These are phyloP conservation scores for Caenorhabditis drosophilae DNA, from an alignment of 2,888 invertebrate species.

Conservation along the genomic window DNA sequence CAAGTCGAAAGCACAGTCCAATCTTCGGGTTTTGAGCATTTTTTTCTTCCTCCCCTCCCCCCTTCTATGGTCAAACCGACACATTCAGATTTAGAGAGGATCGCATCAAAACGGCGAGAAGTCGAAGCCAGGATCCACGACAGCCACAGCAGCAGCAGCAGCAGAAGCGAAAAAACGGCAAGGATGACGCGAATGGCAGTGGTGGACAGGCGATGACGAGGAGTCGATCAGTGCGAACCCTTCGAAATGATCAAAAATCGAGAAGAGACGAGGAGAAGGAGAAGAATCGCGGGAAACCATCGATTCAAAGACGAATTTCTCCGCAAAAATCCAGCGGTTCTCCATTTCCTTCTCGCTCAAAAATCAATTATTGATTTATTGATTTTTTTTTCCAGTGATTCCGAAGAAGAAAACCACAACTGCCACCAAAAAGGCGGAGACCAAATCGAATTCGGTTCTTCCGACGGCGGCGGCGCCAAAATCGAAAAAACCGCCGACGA, in stretches of 20 bases:
- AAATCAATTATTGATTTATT: too few relatives aligned
- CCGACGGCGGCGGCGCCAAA: neutral
- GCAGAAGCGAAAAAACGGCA: too few relatives aligned
- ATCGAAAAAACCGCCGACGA: neutral
- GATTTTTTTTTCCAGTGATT: too few relatives aligned
- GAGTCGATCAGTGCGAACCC: slow-evolving; percentile 20
- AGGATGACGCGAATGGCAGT: neutral
- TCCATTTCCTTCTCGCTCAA: too few relatives aligned
- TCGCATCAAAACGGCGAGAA: slow-evolving; percentile 35
- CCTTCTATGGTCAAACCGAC: neutral
- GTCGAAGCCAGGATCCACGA: slow-evolving; percentile 30
- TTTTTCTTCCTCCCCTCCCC: neutral
- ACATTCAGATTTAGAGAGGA: slow-evolving; percentile 9
- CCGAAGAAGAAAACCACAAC: too few relatives aligned
- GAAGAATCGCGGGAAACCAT: slow-evolving; percentile 1
- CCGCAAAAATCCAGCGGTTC: too few relatives aligned
- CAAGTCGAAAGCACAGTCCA: slow-evolving; percentile 36
- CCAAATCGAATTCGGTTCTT: too few relatives aligned
- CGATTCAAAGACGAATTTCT: neutral
- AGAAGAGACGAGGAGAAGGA: slow-evolving; percentile 7
- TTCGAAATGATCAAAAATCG: slow-evolving; percentile 18
- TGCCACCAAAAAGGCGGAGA: neutral
- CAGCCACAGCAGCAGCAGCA: slow-evolving; percentile 2
- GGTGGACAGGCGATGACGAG: slow-evolving; percentile 1
- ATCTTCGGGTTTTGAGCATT: slow-evolving; percentile 22